Base-by-base conservation (phyloP, 2,797 vertebrate genomes). In the Coilia nasus region DNA sequence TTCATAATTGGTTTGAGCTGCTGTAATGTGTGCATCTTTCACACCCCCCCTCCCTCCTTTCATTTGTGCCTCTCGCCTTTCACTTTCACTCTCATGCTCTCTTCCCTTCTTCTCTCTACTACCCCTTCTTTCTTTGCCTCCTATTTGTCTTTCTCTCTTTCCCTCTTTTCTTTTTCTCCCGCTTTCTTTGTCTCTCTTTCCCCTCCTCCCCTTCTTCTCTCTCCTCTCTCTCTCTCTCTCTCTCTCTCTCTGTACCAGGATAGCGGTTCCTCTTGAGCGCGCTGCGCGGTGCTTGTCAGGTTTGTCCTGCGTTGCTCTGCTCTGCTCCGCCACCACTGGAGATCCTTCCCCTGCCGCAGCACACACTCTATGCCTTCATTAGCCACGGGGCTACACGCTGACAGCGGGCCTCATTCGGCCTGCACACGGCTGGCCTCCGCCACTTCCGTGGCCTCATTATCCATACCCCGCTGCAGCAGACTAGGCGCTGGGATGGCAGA, bases 231-330 rank as follows among this genome's bases (percentile, higher is more conserved):
- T 57, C 25, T 82, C 81, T 31, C 14, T 57, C 50, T 35, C 81
- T 82, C 81, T 59, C 46, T 17, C 80, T 81, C n/a, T 81, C 41
- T 67, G 78, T 85, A 23, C 2, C 28, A 41, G 67, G 14, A 19
- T 31, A 14, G 15, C 6, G 28, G 28, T 64, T 82, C 86, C 89
- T 90, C 86, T 85, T 85, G 84, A 78, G 83, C 83, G 86, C 90
- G 80, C 88, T 62, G 86, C 62, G 64, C 41, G 35, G 28, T 83
- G 31, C 59, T 9, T 46, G 83, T 87, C 84, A 85, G 87, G 83
- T 90, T 90, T 90, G 88, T 88, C 82, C 83, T 81, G n/a, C n/a
- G n/a, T n/a, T n/a, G n/a, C 50, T 89, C 89, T 23, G 80, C 15
- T 81, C 12, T 31, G 19, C 35, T 41, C 35, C n/a, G 59, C 59